These are phyloP conservation scores for Polypedilum vanderplanki DNA, from an alignment of 1,140 invertebrate genomes.

Conservation along the genomic window DNA sequence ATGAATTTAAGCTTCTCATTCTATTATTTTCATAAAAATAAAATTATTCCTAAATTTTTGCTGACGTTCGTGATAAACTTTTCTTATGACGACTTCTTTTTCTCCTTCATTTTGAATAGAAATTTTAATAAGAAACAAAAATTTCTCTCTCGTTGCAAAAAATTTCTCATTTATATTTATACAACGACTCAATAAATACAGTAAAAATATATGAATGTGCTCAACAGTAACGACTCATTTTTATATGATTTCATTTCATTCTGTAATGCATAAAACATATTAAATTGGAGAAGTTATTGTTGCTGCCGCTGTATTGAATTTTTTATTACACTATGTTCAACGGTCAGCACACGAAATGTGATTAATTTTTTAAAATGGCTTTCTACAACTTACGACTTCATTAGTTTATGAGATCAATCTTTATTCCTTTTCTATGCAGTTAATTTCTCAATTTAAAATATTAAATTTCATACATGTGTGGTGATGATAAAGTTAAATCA, in stretches of 20 bases:
- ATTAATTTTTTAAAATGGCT: neutral
- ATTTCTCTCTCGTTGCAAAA: neutral
- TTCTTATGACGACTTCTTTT: neutral
- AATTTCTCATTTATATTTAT: conserved; percentile 26
- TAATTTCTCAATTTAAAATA: conserved; percentile 20
- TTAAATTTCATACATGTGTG: neutral
- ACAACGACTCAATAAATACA: conserved; percentile 25
- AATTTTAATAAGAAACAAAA: conserved; percentile 9
- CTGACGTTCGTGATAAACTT: neutral
- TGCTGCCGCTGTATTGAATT: neutral
- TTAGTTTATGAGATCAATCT: neutral
- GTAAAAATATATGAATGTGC: too few relatives aligned
- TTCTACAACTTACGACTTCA: neutral
- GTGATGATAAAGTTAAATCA: neutral
- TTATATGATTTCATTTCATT: conserved; percentile 6
- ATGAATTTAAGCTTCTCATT: too few relatives aligned
- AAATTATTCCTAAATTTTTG: conserved; percentile 14
- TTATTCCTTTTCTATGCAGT: neutral
- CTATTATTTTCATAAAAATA: neutral
- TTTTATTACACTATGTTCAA: neutral
- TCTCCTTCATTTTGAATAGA: neutral
- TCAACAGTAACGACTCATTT: conserved; percentile 11
- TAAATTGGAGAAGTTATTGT: neutral
- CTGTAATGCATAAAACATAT: conserved; percentile 6
- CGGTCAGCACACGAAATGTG: neutral